Conservation (phyloP, 1,140 invertebrate genomes). For the honey bee (Apis mellifera) region DNA sequence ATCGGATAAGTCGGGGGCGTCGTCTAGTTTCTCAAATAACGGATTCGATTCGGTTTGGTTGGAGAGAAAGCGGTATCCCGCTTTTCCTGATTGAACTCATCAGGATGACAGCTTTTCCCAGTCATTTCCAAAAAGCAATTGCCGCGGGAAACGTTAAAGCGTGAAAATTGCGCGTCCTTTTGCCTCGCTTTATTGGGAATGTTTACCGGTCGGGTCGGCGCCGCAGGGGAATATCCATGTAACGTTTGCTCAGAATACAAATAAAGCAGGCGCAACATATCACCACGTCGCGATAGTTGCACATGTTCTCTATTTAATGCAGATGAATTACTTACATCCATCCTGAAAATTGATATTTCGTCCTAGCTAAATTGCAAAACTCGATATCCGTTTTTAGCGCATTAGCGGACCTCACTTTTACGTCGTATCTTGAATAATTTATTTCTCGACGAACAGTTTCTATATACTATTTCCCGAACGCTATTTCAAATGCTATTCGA, state of each 20-base stretch:
- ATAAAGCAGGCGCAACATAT: conserved; percentile 21
- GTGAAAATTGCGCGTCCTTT: conserved; percentile 60
- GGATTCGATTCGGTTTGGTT: background rate
- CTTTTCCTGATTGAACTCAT: conserved; percentile 44
- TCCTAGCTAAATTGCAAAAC: no score
- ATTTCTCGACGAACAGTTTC: background rate
- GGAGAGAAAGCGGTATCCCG: background rate
- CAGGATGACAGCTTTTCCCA: conserved; percentile 47
- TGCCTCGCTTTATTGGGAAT: conserved; percentile 40
- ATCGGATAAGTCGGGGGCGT: background rate
- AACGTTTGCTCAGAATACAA: conserved; percentile 48
- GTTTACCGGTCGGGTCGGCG: conserved; percentile 21
- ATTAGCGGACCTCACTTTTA: background rate
- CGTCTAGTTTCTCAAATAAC: conserved; percentile 16
- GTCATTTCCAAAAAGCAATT: conserved; percentile 64
- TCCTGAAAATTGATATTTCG: background rate
- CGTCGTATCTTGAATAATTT: background rate
- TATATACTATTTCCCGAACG: no score
- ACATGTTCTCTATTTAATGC: background rate
- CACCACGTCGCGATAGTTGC: background rate
- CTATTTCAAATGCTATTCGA: background rate
- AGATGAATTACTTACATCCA: conserved; percentile 2
- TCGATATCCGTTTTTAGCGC: background rate
- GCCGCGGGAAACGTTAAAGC: conserved; percentile 58
- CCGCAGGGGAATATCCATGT: conserved; percentile 48